Percentiles rank a stretch among this genome's conserved stretches.
Evolutionary conservation across 2,888 invertebrate species (phyloP).

Genomic region (Carabus problematicus): DNA sequence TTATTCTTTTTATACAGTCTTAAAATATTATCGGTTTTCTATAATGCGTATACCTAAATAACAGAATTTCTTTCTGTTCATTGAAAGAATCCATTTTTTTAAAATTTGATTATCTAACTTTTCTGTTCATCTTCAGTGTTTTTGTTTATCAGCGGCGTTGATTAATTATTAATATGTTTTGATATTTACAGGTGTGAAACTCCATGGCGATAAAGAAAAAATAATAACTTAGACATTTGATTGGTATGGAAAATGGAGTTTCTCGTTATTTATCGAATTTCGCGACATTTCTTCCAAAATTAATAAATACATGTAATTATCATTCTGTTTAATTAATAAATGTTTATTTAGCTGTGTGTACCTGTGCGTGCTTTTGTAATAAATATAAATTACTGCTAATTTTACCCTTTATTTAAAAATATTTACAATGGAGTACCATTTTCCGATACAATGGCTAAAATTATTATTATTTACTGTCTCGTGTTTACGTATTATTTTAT

Average conservation of each 20-base stretch:
- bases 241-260: constrained; percentile 37
- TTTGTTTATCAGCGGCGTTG: no score
- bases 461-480: constrained; percentile 12
- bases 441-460: constrained; percentile 43
- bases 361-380: constrained; percentile 18
- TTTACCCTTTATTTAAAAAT: constrained; percentile 51
- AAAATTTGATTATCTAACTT: constrained; percentile 15
- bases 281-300: constrained; percentile 12
- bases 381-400: background rate
- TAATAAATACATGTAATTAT: constrained; percentile 11
- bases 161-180: background rate
- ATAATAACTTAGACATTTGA: constrained; percentile 17
- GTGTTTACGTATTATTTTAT: constrained; percentile 2
- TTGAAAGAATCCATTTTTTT: background rate
- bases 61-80: background rate
- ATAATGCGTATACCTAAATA: background rate
- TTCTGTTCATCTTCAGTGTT: no score
- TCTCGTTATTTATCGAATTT: constrained; percentile 30
- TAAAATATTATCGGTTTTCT: constrained; percentile 4
- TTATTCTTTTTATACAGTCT: constrained; percentile 2
- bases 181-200: background rate
- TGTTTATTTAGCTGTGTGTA: constrained; percentile 13
- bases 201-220: background rate
- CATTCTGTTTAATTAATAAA: constrained; percentile 22
- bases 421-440: constrained; percentile 40